These are phyloP conservation scores for Stenodema calcarata DNA, from an alignment of 2,888 invertebrate species.

Conservation along the genomic window DNA sequence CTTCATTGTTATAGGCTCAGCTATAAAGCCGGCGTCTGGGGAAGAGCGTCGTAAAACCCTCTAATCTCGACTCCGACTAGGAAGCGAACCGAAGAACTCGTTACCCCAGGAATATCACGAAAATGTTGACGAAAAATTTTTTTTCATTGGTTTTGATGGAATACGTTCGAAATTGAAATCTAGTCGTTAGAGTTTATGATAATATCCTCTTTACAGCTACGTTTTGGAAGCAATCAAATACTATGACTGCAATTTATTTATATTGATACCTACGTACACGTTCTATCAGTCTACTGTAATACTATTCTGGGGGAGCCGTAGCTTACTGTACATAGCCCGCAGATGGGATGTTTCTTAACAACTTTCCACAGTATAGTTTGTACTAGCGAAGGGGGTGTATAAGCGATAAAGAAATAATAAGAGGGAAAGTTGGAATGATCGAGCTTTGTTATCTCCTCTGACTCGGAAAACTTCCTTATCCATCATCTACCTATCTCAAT, in stretches of 20 bases:
- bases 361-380: no score
- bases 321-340: no score
- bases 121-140: not conserved
- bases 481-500: not conserved
- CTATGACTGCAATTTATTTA: no score
- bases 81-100: not conserved
- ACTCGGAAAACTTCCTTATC: not conserved
- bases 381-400: no score
- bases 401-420: not conserved
- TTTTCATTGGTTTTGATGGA: not conserved
- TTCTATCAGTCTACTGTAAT: no score
- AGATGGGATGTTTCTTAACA: no score
- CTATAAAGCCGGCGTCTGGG: not conserved
- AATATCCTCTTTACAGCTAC: no score
- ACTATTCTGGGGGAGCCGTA: no score
- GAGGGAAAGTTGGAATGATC: not conserved
- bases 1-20: not conserved
- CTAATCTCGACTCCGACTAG: not conserved
- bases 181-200: not conserved
- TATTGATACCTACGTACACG: no score
- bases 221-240: no score
- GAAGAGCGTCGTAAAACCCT: slow-evolving; percentile 3
- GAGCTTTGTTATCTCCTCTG: not conserved
- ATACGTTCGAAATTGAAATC: not conserved
- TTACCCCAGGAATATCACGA: not conserved